Percentiles rank a stretch among this genome's conserved stretches.
Conservation (phyloP, 1,140 invertebrate species). For the Bombus haemorrhoidalis region DNA sequence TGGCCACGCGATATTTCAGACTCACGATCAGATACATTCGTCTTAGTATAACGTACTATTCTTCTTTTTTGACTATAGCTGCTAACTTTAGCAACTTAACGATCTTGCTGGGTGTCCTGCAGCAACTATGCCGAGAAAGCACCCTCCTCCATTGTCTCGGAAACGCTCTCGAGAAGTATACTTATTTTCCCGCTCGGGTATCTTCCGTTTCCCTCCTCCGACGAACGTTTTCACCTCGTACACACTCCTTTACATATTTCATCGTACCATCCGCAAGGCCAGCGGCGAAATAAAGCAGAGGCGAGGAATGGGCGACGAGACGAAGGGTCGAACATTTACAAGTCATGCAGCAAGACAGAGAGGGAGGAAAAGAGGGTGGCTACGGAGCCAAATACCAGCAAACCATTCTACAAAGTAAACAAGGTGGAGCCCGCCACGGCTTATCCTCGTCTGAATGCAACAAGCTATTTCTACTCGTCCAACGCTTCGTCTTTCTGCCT, state of each 20-base stretch:
- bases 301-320: conserved; percentile 19
- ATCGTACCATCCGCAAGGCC: conserved; percentile 56
- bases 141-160: neutral
- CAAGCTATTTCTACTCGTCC: conserved; percentile 72
- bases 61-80: no score
- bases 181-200: neutral
- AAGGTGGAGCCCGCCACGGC: conserved; percentile 70
- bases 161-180: neutral
- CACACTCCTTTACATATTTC: conserved; percentile 63
- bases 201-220: neutral
- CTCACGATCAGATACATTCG: neutral
- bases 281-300: conserved; percentile 58
- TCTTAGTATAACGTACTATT: neutral
- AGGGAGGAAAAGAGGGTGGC: conserved; percentile 26
- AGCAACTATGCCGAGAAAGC: neutral
- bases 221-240: conserved; percentile 50
- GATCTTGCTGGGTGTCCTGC: neutral
- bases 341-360: conserved; percentile 28
- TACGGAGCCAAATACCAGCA: conserved; percentile 64
- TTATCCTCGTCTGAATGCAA: conserved; percentile 75
- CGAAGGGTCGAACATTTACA: conserved; percentile 63
- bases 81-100: neutral
- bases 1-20: neutral
- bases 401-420: conserved; percentile 75
- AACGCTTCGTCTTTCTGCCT: conserved; percentile 45